Conservation (phyloP, 1,140 invertebrate genomes). For the Ostrea denselamellosa region DNA sequence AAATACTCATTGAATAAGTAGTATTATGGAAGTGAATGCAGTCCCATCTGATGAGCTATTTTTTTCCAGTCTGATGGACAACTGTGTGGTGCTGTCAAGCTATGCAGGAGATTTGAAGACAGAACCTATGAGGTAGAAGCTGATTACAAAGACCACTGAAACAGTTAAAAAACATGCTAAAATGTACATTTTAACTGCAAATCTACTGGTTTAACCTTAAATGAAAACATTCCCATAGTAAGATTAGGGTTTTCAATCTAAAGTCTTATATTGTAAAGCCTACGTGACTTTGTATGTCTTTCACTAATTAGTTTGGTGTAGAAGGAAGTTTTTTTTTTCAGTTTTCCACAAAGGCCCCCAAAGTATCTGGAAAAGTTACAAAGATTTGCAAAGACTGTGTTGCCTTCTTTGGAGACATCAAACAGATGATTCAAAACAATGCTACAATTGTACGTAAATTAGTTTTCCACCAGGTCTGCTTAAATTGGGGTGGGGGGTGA, state of each 20-base stretch:
- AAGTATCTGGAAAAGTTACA: not conserved
- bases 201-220: no score
- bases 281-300: not conserved
- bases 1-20: no score
- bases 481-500: no score
- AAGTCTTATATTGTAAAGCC: not conserved
- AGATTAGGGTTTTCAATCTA: no score
- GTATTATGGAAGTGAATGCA: no score
- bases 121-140: not conserved
- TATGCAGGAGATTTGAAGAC: conserved; percentile 29
- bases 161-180: not conserved
- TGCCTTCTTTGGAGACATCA: conserved; percentile 8
- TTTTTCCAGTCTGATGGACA: not conserved
- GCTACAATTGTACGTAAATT: conserved; percentile 20
- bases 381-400: conserved; percentile 39
- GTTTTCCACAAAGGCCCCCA: not conserved
- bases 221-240: no score
- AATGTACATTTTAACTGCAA: not conserved
- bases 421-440: conserved; percentile 9
- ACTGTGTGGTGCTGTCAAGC: not conserved
- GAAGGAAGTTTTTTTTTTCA: not conserved
- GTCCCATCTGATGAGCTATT: not conserved
- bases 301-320: not conserved
- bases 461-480: no score
- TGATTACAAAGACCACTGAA: not conserved